Evolutionary conservation across 2,113 vertebrate genomes (phyloP), one percentile per base, ranked within the genome.

Genomic region (Oceanites oceanicus): DNA sequence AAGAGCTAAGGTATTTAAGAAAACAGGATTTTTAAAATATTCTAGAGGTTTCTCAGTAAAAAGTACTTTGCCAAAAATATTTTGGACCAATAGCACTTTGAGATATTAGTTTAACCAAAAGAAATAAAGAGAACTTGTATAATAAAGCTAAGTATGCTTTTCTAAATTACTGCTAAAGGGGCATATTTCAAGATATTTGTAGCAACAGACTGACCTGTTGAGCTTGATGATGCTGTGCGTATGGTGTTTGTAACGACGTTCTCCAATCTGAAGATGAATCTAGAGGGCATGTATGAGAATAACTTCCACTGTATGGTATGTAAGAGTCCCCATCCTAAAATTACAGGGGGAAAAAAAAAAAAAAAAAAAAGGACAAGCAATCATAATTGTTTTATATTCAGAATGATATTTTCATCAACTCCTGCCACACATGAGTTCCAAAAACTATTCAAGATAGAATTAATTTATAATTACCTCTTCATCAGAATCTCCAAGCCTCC

Each of bases 381-480:
- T 67, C 2, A 1, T 18, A 86, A 63, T 13, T 74, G 26, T 1
- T 78, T 82, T 59, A 23, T 38, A 88, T n/a, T 73, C 6, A n/a
- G 14, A 70, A 23, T 22, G 9, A 6, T 73, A 66, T 32, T 95
- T 90, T 66, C 27, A 59, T 38, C 68, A 87, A 65, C 13, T 92
- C 6, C n/a, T 77, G 27, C 6, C 72, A 62, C 40, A 40, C 8
- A 18, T 12, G 13, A 95, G 61, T 76, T 72, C 21, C 70, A 59
- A 88, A 86, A 84, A 62, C 40, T 55, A 77, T 89, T 29, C 52
- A 55, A 66, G 62, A 87, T 23, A 92, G 81, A 85, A 58, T 44
- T 67, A 79, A 56, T 65, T 88, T 94, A 91, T 50, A 89, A 50
- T 97, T 98, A 98, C 98, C 98, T 99, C 98, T 82, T 98, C 98